Base-by-base conservation (phyloP, 2,113 vertebrate species). In the Gymnarchus niloticus region DNA sequence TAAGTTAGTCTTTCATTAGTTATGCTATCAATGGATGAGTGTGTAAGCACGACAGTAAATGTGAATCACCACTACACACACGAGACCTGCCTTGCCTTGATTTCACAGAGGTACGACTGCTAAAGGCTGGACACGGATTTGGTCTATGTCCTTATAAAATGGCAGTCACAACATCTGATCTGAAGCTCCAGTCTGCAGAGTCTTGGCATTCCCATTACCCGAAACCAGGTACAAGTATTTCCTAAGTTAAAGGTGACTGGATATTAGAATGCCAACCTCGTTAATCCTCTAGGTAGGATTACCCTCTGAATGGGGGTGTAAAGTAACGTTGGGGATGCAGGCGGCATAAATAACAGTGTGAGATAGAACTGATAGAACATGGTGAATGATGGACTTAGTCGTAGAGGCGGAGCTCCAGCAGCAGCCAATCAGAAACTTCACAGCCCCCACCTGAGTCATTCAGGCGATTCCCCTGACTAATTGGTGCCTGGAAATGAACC, bases 381-480 rank as follows among this genome's bases (percentile, higher is more conserved):
- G 65, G 41, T 41, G 41, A 41, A 73, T 41, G 65, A 41, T 33
- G 1, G 65, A 33, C 33, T 73, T 14, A 17, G 4, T 73, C 33
- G 5, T 41, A 33, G 28, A 73, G 33, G 65, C 65, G 33, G 65
- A 73, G 65, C 65, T 73, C 65, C 33, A 73, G 65, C 14, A 2
- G 65, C 12, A 73, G 65, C 65, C 65, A 73, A 73, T 73, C 28
- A 41, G 33, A 33, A 41, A 17, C 3, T 41, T 12, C 65, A n/a
- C 61, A 37, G 14, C 12, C 14, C 65, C 33, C 65, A 73, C 65
- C 65, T 73, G 33, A 73, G 28, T 73, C 28, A 28, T 73, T 73
- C 65, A 73, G 65, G 65, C 65, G 41, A 73, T 73, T 73, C 41
- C 33, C 65, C 65, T 73, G 65, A 73, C 65, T 73, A 6, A 73